A percentile compares a stretch with the other conserved stretches of the same genome.
phyloP scores from a whole-genome alignment of 2,113 vertebrate species.

The Scomber japonicus region DNA sequence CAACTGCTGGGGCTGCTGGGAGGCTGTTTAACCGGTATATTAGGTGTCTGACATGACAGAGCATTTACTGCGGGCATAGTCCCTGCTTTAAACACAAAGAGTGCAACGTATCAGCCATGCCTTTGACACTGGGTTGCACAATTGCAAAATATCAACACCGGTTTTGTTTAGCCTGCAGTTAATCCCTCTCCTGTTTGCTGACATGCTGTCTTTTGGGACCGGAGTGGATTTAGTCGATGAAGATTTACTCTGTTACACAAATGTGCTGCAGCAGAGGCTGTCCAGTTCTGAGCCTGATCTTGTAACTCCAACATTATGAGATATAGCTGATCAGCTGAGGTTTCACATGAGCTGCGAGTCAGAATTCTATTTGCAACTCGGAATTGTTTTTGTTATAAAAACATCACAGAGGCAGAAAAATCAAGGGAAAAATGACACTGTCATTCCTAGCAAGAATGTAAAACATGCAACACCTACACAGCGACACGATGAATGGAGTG shows the following conservation, averaged over 20 bases:
- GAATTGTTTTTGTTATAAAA: constrained; percentile 3
- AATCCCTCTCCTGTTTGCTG: constrained; percentile 7
- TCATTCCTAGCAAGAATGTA: not conserved
- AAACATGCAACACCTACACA: not conserved
- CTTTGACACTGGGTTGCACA: constrained; percentile 2
- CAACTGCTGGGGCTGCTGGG: constrained; percentile 71
- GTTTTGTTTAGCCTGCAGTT: constrained; percentile 13
- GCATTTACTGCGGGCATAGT: constrained; percentile 37
- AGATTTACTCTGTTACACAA: constrained; percentile 19
- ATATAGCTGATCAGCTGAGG: not conserved
- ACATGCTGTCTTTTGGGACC: constrained; percentile 37
- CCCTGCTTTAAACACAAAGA: constrained; percentile 42
- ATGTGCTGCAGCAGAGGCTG: constrained; percentile 15
- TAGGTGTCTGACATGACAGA: constrained; percentile 70
- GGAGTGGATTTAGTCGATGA: constrained; percentile 29
- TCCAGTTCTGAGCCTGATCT: not conserved
- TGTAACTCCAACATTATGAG: not conserved
- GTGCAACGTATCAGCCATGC: constrained; percentile 19
- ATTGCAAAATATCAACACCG: not conserved
- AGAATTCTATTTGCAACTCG: not conserved
- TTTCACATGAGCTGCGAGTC: not conserved
- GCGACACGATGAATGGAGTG: not conserved
- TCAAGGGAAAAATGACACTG: not conserved
- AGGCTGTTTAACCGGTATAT: constrained; percentile 76
- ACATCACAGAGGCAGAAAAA: not conserved